These are phyloP conservation scores for Philaethria dido DNA, from an alignment of 2,888 invertebrate genomes.

Conservation along the genomic window DNA sequence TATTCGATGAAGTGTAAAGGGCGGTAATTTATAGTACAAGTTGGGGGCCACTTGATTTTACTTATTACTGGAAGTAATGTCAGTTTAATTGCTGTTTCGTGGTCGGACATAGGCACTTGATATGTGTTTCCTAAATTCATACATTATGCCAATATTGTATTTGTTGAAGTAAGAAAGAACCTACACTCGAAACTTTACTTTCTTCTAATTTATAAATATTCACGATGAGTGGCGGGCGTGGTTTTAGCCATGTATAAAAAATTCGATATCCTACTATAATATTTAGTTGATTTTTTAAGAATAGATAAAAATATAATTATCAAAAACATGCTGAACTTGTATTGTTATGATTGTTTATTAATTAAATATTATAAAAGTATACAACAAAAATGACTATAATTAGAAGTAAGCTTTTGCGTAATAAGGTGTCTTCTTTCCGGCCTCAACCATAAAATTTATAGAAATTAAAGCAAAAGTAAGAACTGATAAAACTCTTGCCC, in stretches of 20 bases:
- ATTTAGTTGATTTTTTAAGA: too few relatives aligned
- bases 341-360: neutral
- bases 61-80: slow-evolving; percentile 63
- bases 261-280: too few relatives aligned
- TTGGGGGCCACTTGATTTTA: slow-evolving; percentile 59
- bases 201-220: too few relatives aligned
- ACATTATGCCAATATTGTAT: neutral
- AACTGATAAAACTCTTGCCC: slow-evolving; percentile 73
- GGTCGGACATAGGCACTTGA: slow-evolving; percentile 30
- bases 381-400: neutral
- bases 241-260: too few relatives aligned
- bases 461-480: slow-evolving; percentile 65
- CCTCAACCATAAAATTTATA: slow-evolving; percentile 62
- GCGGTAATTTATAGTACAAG: slow-evolving; percentile 73
- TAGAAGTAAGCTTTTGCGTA: slow-evolving; percentile 4
- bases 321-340: too few relatives aligned
- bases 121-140: neutral
- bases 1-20: slow-evolving; percentile 78
- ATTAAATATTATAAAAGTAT: neutral
- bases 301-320: too few relatives aligned
- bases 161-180: neutral
- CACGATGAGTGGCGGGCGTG: too few relatives aligned
- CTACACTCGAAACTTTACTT: too few relatives aligned
- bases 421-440: slow-evolving; percentile 16
- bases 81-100: slow-evolving; percentile 62